phyloP scores from a whole-genome alignment of 2,113 vertebrate genomes.

The Aix galericulata region DNA sequence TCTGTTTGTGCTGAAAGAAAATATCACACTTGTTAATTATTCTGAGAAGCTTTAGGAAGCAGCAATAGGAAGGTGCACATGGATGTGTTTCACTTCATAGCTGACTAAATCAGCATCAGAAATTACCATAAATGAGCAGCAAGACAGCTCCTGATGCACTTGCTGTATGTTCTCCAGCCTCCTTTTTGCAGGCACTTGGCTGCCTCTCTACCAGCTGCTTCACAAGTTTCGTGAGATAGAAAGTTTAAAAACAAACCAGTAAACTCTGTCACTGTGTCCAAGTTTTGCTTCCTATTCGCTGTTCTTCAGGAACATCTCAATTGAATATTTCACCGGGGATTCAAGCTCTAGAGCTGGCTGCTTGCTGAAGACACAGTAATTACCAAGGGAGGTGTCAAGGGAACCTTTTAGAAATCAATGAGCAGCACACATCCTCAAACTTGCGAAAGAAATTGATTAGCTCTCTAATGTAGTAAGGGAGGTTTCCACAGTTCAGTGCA shows the following conservation, averaged over 20 bases:
- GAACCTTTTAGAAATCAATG: slow-evolving; percentile 71
- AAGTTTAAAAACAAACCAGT: slow-evolving; percentile 63
- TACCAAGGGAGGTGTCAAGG: slow-evolving; percentile 63
- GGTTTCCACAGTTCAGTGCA: slow-evolving; percentile 17
- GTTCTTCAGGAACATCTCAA: slow-evolving; percentile 51
- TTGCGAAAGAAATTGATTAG: slow-evolving; percentile 61
- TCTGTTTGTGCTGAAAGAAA: slow-evolving; percentile 72
- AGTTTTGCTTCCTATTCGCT: slow-evolving; percentile 22
- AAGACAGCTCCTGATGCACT: slow-evolving; percentile 40
- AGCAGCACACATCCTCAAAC: slow-evolving; percentile 44
- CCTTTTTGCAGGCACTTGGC: slow-evolving; percentile 40
- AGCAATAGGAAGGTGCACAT: slow-evolving; percentile 21
- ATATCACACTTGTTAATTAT: slow-evolving; percentile 75
- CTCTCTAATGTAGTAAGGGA: slow-evolving; percentile 31
- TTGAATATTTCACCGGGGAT: slow-evolving; percentile 66
- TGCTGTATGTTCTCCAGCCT: slow-evolving; percentile 2
- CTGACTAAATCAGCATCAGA: slow-evolving; percentile 66
- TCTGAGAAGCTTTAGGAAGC: slow-evolving; percentile 57
- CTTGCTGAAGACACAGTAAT: slow-evolving; percentile 52
- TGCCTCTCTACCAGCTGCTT: slow-evolving; percentile 57
- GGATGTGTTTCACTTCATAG: slow-evolving; percentile 53
- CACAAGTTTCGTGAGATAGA: slow-evolving; percentile 36
- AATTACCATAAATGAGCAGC: slow-evolving; percentile 61
- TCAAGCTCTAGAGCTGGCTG: slow-evolving; percentile 42
- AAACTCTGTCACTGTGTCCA: slow-evolving; percentile 38